Evolutionary conservation across 37 sponge, comb jelly and placozoan species (phyloP), one percentile per base, ranked within the genome.

Genomic region (Theonella swinhoei): DNA sequence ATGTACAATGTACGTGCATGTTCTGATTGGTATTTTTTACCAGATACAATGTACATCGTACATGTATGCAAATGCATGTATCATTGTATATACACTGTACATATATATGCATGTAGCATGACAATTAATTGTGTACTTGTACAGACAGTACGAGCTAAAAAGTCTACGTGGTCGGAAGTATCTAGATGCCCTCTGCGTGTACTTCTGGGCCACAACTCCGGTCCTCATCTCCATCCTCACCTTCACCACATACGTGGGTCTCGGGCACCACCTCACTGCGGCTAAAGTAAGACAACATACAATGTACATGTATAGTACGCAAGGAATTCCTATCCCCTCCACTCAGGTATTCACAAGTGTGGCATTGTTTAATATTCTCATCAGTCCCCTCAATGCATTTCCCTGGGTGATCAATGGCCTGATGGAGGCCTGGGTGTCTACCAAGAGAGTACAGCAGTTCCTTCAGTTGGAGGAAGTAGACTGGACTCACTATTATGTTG

Each of bases 121-220:
- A n/a, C n/a, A n/a, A n/a, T n/a, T n/a, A n/a, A n/a, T n/a, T n/a
- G n/a, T n/a, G n/a, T n/a, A n/a, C n/a, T n/a, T n/a, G n/a, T n/a
- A n/a, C n/a, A 94, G 97, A 42, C 31, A 67, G 8, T 42, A 37
- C 26, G 99, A 99, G 72, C 71, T 99, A 63, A 75, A 81, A 59
- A 86, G 84, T 59, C 79, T 99, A 31, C 90, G 85, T 78, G 88
- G 92, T 36, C 87, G 96, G 54, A 96, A 96, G 73, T 96, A 96
- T 74, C 83, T 99, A 36, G 99, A 99, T 87, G 97, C 95, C 26
- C 64, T 94, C 42, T 99, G 99, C 86, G 99, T 99, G 22, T 99
- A 96, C 79, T 96, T 96, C 77, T 99, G 99, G 99, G 99, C 99
- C 35, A 92, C 95, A 37, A 96, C 99, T 70, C 97, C 97, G 7